Evolutionary conservation across 2,113 vertebrate species (phyloP), one percentile per base, ranked within the genome.

Genomic region (Cinclus mexicanus): DNA sequence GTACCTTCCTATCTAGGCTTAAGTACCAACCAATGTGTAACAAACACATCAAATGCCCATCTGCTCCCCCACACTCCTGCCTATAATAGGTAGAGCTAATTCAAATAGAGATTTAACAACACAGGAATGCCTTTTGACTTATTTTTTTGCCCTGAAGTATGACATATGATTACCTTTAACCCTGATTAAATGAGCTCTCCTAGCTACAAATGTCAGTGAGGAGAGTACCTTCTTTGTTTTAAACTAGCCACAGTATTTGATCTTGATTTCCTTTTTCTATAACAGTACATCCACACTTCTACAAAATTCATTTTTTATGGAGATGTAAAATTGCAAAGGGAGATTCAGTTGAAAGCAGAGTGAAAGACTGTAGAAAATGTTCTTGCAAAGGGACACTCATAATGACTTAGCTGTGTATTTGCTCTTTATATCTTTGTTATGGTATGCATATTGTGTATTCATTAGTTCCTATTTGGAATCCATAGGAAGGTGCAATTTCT

Each of bases 111-210:
- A 67, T 87, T 52, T 80, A 88, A 59, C 65, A 72, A 69, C 47
- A 77, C 67, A 68, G 39, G 33, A 90, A 90, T 90, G 89, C 50
- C 79, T 90, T 90, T 84, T 95, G 93, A 83, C 57, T 93, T 64
- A 76, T n/a, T 69, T 79, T 79, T 91, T 85, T 95, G 90, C 71
- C 68, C 64, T 71, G 63, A 78, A 91, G 87, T 83, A 88, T 65
- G 79, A 86, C 89, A 53, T 72, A 72, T 57, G 22, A 52, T 89
- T 88, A 78, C 88, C 88, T 86, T 81, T 90, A 93, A 56, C 90
- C 39, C 28, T 67, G 59, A 81, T 92, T 68, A 78, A 83, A 35
- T 86, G 69, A 71, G 28, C 41, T 86, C 87, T 71, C 71, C 37
- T 81, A 71, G 47, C 39, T 92, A 41, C 20, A 53, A 22, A 49